Percentiles rank a stretch among this genome's conserved stretches.
These are phyloP conservation scores for Cephonodes hylas DNA, from an alignment of 2,888 invertebrate genomes.

Conservation along the genomic window DNA sequence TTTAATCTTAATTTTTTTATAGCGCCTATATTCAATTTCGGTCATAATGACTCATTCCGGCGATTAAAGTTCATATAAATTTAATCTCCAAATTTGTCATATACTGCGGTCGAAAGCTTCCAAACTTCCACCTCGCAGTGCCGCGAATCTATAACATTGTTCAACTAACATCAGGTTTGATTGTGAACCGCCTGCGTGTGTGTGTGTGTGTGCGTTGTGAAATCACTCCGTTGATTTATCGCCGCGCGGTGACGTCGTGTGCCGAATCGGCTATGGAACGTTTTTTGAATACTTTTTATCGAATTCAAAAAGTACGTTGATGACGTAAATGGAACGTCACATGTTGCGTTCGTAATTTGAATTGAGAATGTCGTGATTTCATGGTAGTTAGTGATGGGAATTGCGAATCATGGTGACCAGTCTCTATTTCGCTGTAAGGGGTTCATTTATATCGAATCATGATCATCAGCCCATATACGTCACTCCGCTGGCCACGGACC, in stretches of 20 bases:
- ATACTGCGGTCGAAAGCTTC: constrained; percentile 38
- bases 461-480: too few relatives aligned
- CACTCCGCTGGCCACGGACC: too few relatives aligned
- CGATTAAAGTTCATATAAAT: constrained; percentile 6
- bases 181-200: constrained; percentile 5
- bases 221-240: constrained; percentile 22
- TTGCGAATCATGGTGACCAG: neutral
- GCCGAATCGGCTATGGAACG: neutral
- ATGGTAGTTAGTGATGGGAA: neutral
- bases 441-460: neutral
- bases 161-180: constrained; percentile 71
- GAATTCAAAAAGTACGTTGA: neutral
- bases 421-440: neutral
- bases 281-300: neutral
- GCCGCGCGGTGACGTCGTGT: constrained; percentile 8
- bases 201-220: constrained; percentile 13
- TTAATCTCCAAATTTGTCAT: constrained; percentile 37
- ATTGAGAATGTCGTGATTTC: neutral
- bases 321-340: neutral
- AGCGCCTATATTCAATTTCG: too few relatives aligned
- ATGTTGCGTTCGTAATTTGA: neutral
- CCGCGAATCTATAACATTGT: constrained; percentile 69
- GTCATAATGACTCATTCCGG: too few relatives aligned
- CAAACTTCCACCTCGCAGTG: constrained; percentile 55
- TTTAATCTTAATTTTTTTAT: too few relatives aligned